These are phyloP conservation scores for Stigmatopora nigra DNA, from an alignment of 2,113 vertebrate genomes.

Conservation along the genomic window DNA sequence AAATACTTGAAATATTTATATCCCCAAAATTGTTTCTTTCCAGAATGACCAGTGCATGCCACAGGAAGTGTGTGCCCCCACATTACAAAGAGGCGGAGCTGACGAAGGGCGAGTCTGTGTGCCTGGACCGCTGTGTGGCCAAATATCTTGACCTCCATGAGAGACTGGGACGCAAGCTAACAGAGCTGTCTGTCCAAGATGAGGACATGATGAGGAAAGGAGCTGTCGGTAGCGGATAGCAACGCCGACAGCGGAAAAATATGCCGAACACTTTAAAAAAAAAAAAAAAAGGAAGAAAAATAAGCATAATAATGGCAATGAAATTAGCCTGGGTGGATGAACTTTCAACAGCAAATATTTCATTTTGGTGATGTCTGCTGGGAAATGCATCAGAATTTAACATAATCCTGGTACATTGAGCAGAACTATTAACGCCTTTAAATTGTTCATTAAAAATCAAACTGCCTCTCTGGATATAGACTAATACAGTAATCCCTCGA, in stretches of 20 bases:
- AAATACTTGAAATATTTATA: not conserved
- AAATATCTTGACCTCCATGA: slow-evolving; percentile 97
- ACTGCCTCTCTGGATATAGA: slow-evolving; percentile 9
- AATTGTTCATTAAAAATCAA: not conserved
- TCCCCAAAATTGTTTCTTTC: not conserved
- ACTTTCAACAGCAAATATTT: slow-evolving; percentile 5
- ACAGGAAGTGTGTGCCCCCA: slow-evolving; percentile 90
- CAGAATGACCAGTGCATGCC: slow-evolving; percentile 95
- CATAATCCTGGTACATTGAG: slow-evolving; percentile 14
- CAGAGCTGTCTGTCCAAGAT: slow-evolving; percentile 88
- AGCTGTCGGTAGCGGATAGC: slow-evolving; percentile 65
- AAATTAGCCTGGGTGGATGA: not conserved
- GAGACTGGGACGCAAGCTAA: slow-evolving; percentile 87
- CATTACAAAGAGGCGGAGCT: slow-evolving; percentile 92
- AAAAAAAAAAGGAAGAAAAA: not conserved
- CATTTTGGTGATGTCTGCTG: not conserved
- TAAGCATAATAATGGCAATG: not conserved
- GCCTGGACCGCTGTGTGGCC: slow-evolving; percentile 92
- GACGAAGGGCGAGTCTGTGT: slow-evolving; percentile 90
- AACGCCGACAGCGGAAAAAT: not conserved
- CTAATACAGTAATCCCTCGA: not conserved
- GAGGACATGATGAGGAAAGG: slow-evolving; percentile 88
- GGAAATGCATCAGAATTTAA: not conserved
- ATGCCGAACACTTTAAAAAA: not conserved
- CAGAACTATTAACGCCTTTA: slow-evolving; percentile 10